Evolutionary conservation across 2,113 vertebrate species (phyloP).

Genomic region (Regulus satrapa): DNA sequence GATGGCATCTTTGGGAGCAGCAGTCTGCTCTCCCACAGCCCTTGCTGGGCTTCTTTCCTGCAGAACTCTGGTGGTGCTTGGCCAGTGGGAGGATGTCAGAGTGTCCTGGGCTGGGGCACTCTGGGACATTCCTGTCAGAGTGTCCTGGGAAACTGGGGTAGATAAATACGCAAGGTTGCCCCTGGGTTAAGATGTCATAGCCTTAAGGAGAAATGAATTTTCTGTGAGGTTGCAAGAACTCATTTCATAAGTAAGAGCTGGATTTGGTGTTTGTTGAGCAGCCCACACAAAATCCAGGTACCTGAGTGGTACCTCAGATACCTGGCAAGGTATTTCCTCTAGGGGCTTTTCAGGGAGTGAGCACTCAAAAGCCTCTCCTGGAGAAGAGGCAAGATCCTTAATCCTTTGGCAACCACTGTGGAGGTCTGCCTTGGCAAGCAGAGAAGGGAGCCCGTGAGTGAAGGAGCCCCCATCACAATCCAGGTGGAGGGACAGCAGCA

Average conservation of each 20-base stretch:
- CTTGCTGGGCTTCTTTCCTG: not conserved
- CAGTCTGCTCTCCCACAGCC: not conserved
- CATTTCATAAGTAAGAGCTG: not conserved
- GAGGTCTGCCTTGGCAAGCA: not conserved
- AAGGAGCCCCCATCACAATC: fast-evolving
- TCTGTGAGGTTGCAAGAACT: not conserved
- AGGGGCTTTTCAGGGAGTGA: not conserved
- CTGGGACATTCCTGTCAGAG: not conserved
- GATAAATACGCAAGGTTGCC: not conserved
- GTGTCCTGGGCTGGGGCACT: not conserved
- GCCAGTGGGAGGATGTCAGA: fast-evolving
- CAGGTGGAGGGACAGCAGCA: not conserved
- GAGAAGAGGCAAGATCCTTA: not conserved
- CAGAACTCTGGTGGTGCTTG: not conserved
- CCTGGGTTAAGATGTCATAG: not conserved
- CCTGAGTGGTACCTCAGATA: not conserved
- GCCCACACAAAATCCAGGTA: not conserved
- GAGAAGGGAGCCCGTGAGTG: not conserved
- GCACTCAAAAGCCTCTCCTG: not conserved
- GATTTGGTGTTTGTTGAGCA: not conserved
- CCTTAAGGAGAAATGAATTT: not conserved
- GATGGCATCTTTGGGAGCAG: not conserved
- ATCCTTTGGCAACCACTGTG: not conserved
- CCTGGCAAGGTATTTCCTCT: not conserved
- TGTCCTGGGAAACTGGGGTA: not conserved